phyloP scores from a whole-genome alignment of 2,888 invertebrate species.

The Drosophila paranaensis region DNA sequence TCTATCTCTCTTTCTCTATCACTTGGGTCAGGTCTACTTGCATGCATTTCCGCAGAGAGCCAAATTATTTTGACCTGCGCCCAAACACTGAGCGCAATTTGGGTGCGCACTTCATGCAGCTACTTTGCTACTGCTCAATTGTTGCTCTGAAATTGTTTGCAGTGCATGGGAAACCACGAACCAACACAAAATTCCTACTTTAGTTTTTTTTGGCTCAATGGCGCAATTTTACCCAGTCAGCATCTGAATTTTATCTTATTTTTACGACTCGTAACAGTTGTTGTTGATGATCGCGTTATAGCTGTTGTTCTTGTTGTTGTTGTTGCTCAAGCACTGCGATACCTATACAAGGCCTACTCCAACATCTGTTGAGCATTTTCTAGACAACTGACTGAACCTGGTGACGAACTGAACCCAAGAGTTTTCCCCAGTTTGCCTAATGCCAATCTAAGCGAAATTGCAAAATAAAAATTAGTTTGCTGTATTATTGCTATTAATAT shows the following conservation, averaged over 20 bases:
- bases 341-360: constrained; percentile 60
- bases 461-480: too few species aligned
- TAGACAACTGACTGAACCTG: constrained; percentile 58
- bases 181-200: constrained; percentile 39
- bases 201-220: constrained; percentile 52
- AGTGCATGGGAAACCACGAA: constrained; percentile 36
- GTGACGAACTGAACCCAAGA: constrained; percentile 40
- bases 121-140: not conserved
- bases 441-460: not conserved
- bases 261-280: constrained; percentile 76
- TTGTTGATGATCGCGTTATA: constrained; percentile 55
- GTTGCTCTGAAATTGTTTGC: constrained; percentile 19
- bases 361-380: constrained; percentile 68
- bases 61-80: constrained; percentile 76
- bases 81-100: constrained; percentile 55
- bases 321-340: constrained; percentile 51
- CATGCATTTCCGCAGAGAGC: constrained; percentile 61
- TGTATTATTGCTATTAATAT: not conserved
- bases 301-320: constrained; percentile 22
- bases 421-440: constrained; percentile 31
- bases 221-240: constrained; percentile 70
- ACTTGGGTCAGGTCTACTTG: constrained; percentile 13
- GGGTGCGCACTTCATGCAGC: not conserved
- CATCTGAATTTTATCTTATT: constrained; percentile 73
- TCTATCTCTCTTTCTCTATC: not conserved